phyloP scores from a whole-genome alignment of 1,140 invertebrate species.

The Arion vulgaris region DNA sequence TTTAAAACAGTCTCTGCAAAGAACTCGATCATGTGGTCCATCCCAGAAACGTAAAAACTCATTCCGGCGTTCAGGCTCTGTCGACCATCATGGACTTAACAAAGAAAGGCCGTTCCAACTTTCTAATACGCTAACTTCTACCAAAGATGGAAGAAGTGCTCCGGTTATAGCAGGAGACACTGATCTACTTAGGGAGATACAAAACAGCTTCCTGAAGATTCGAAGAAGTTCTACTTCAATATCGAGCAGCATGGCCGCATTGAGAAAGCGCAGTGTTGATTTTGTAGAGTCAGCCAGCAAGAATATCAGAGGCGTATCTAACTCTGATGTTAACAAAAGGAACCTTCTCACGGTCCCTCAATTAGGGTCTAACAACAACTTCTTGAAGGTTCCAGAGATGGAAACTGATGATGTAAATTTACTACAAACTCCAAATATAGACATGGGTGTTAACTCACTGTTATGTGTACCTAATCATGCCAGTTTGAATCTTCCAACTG shows the following conservation, averaged over 20 bases:
- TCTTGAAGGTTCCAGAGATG: conserved; percentile 8
- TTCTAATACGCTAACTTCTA: neutral
- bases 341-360: conserved; percentile 18
- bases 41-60: conserved; percentile 16
- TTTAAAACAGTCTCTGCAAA: conserved; percentile 39
- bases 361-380: neutral
- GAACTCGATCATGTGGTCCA: conserved; percentile 44
- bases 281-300: neutral
- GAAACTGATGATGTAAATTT: neutral
- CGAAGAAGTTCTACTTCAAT: neutral
- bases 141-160: conserved; percentile 33
- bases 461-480: neutral
- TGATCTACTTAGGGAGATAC: neutral
- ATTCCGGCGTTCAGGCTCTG: conserved; percentile 42
- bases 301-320: neutral
- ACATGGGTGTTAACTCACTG: conserved; percentile 5
- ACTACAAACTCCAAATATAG: conserved; percentile 7
- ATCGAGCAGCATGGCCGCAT: neutral
- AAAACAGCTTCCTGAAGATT: neutral
- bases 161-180: conserved; percentile 11
- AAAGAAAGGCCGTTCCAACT: neutral
- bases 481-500: neutral
- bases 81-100: conserved; percentile 25
- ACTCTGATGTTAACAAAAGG: neutral
- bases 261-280: conserved; percentile 21